phyloP scores from a whole-genome alignment of 2,797 vertebrate genomes.

The Cygnus olor region DNA sequence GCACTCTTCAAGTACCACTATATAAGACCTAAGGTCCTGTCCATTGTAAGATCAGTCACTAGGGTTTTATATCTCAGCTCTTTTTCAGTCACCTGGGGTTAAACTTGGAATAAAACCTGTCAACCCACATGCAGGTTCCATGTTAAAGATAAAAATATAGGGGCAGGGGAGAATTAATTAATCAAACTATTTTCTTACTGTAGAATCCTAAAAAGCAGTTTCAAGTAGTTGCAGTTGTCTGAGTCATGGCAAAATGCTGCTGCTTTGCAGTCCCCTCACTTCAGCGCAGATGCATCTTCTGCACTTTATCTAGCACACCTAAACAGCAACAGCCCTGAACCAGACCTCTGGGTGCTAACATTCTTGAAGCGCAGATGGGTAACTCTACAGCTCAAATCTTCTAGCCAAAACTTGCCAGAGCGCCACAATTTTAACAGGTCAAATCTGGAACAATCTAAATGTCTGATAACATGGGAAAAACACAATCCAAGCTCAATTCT shows the following conservation, averaged over 20 bases:
- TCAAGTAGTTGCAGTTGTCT: background rate
- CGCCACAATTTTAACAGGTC: background rate
- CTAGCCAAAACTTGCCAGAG: background rate
- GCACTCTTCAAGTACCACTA: background rate
- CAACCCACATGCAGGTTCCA: background rate
- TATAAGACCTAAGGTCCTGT: background rate
- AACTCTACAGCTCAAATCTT: background rate
- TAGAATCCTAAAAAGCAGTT: background rate
- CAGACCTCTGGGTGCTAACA: background rate
- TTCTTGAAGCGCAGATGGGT: background rate
- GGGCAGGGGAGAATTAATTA: background rate
- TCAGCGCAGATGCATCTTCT: background rate
- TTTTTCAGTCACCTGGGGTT: background rate
- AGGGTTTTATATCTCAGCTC: background rate
- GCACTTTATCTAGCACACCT: background rate
- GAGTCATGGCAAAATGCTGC: background rate
- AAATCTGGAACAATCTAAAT: background rate
- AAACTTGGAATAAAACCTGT: background rate
- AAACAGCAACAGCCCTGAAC: background rate
- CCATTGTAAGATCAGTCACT: background rate
- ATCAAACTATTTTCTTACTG: background rate
- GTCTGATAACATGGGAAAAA: background rate
- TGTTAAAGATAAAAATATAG: background rate
- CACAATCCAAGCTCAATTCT: background rate
- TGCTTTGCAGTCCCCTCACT: background rate